Conservation (phyloP, 2,888 invertebrate species). For the Drosophila meridiana region DNA sequence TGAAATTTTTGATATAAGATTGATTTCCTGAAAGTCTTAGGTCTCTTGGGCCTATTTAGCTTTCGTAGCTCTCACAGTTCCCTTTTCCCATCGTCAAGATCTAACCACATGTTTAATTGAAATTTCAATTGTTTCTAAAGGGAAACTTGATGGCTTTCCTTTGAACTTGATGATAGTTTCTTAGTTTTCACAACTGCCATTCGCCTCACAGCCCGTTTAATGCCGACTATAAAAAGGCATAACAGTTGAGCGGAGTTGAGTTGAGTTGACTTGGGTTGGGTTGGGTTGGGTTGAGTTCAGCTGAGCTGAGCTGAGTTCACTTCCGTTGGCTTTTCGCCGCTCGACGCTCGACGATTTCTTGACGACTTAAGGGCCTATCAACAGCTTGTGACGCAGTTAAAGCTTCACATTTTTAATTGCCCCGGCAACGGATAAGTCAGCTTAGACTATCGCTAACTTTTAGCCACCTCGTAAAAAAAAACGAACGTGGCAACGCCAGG, state of each 20-base stretch:
- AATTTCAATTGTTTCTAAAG: conserved; percentile 7
- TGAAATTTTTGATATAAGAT: too few species aligned
- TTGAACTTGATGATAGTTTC: conserved; percentile 1
- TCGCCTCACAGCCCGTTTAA: neutral
- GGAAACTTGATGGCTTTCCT: conserved; percentile 1
- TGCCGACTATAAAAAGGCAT: conserved; percentile 8
- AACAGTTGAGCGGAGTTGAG: neutral
- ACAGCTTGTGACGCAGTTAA: conserved; percentile 70
- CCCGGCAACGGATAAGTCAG: conserved; percentile 62
- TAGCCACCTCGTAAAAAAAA: conserved; percentile 69
- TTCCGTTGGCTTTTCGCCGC: conserved; percentile 1
- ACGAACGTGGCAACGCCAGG: conserved; percentile 40
- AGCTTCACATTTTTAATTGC: conserved; percentile 73
- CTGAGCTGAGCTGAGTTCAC: neutral
- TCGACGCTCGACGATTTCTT: conserved; percentile 41
- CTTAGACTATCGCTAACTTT: conserved; percentile 56
- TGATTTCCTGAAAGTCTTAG: neutral
- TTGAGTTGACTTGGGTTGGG: neutral
- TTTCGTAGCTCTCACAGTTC: neutral
- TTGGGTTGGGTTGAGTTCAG: neutral
- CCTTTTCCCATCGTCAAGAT: neutral
- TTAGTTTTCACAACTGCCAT: neutral
- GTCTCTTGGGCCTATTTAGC: neutral
- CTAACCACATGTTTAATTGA: neutral
- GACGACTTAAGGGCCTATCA: conserved; percentile 63